Evolutionary conservation across 2,797 vertebrate genomes (phyloP).

Genomic region (Silurus lanzhouensis): DNA sequence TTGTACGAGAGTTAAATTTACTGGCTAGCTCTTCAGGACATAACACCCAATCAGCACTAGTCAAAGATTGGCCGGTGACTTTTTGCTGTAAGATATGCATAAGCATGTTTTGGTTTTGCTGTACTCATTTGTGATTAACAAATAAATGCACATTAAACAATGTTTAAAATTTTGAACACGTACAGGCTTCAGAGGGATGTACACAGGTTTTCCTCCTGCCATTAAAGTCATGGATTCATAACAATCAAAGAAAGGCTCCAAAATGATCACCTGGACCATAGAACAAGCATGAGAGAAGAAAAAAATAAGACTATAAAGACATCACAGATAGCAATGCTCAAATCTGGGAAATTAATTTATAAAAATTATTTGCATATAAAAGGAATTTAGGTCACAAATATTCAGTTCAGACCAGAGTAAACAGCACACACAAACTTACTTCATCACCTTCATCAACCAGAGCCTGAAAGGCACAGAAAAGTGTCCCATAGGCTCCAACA

Average conservation of each 20-base stretch:
- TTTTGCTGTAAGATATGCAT: conserved; percentile 65
- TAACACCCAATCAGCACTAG: conserved; percentile 86
- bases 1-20: conserved; percentile 86
- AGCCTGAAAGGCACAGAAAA: conserved; percentile 90
- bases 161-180: conserved; percentile 55
- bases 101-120: neutral
- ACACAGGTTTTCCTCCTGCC: conserved; percentile 85
- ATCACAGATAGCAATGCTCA: neutral
- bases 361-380: neutral
- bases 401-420: neutral
- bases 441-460: conserved; percentile 89
- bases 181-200: conserved; percentile 82
- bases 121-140: neutral
- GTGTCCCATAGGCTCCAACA: conserved; percentile 89
- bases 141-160: neutral
- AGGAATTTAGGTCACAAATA: neutral
- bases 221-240: conserved; percentile 91
- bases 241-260: conserved; percentile 95
- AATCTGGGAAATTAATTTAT: neutral
- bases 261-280: conserved; percentile 85
- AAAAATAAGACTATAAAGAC: conserved; percentile 18
- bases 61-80: conserved; percentile 62
- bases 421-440: conserved; percentile 66
- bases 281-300: neutral
- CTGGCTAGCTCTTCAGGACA: conserved; percentile 83